Evolutionary conservation across 2,797 vertebrate species (phyloP).

Genomic region (Aldrovandia affinis): DNA sequence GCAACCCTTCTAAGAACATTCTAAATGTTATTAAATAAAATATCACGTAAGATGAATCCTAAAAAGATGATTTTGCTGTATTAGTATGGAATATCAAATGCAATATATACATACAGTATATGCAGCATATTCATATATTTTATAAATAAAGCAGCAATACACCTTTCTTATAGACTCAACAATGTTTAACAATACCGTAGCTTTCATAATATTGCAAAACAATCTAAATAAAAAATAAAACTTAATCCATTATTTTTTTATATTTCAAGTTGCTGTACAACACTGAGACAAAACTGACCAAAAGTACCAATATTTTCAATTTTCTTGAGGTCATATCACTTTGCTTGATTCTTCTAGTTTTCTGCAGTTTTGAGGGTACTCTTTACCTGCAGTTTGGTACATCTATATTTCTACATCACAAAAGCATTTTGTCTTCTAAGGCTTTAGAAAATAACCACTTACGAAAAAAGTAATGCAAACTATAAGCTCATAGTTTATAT

Average conservation of each 20-base stretch:
- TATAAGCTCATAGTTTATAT: constrained; percentile 13
- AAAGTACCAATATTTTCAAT: constrained; percentile 27
- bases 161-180: constrained; percentile 28
- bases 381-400: constrained; percentile 7
- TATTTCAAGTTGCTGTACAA: constrained; percentile 40
- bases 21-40: background rate
- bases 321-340: constrained; percentile 19
- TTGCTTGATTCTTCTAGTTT: background rate
- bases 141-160: constrained; percentile 33
- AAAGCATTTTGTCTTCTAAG: constrained; percentile 9
- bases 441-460: constrained; percentile 21
- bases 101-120: constrained; percentile 32
- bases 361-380: constrained; percentile 13
- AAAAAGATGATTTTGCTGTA: constrained; percentile 34
- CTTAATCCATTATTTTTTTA: constrained; percentile 24
- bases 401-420: constrained; percentile 6
- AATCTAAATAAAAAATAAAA: background rate
- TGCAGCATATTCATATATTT: constrained; percentile 43
- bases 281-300: constrained; percentile 35
- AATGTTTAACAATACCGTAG: constrained; percentile 42
- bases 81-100: constrained; percentile 33
- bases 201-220: constrained; percentile 22
- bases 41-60: constrained; percentile 36
- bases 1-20: background rate
- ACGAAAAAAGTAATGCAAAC: constrained; percentile 4